These are phyloP conservation scores for Miniopterus natalensis DNA, from an alignment of 2,113 vertebrate genomes.

Conservation along the genomic window DNA sequence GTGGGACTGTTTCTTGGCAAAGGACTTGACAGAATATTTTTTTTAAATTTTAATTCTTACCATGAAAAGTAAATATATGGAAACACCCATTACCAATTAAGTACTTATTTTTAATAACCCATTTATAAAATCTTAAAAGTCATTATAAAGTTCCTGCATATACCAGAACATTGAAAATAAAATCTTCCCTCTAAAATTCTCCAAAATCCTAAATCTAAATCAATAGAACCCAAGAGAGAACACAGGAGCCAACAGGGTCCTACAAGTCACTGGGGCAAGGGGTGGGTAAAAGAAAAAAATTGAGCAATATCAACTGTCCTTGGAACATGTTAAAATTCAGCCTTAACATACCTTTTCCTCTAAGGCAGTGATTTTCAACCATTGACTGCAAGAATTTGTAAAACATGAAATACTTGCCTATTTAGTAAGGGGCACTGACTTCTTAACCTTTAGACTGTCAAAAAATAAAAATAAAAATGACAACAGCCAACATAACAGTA, in stretches of 20 bases:
- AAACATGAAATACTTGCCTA: not conserved
- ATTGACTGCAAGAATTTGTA: not conserved
- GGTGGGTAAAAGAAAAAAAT: not conserved
- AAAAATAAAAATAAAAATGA: not conserved
- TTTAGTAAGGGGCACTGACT: not conserved
- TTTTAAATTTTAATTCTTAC: not conserved
- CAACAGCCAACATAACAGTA: not conserved
- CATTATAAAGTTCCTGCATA: not conserved
- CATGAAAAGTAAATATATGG: not conserved
- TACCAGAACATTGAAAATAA: constrained; percentile 28
- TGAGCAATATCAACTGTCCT: not conserved
- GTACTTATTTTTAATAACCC: constrained; percentile 34
- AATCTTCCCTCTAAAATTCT: not conserved
- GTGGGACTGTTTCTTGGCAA: not conserved
- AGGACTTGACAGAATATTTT: not conserved
- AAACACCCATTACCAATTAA: constrained; percentile 13
- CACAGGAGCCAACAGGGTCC: not conserved
- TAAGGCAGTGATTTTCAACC: not conserved
- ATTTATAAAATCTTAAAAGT: constrained; percentile 52
- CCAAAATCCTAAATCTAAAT: not conserved
- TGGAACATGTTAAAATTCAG: not conserved
- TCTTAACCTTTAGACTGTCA: not conserved
- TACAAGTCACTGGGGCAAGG: not conserved
- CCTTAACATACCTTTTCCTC: not conserved
- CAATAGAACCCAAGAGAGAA: not conserved